Evolutionary conservation across 2,797 vertebrate species (phyloP).

Genomic region (Cynopterus sphinx): DNA sequence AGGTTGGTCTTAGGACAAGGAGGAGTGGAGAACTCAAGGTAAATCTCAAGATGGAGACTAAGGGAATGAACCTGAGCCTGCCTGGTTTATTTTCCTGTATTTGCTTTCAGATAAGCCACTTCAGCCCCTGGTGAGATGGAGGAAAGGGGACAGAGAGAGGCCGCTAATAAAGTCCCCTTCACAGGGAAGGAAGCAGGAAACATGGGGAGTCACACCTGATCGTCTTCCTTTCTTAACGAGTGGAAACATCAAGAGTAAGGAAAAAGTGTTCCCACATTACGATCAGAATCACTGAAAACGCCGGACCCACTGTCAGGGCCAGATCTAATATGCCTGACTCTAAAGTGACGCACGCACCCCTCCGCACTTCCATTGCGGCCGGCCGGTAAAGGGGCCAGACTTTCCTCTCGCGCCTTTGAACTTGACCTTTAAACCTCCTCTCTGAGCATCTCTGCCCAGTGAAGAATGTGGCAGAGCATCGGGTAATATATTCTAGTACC

Average conservation of each 20-base stretch:
- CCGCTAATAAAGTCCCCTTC: neutral
- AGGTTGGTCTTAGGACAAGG: neutral
- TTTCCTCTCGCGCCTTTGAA: neutral
- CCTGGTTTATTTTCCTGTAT: neutral
- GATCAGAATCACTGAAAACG: neutral
- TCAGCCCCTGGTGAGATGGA: neutral
- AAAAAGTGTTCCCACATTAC: neutral
- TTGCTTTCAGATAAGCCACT: neutral
- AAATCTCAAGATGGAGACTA: neutral
- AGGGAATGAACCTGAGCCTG: neutral
- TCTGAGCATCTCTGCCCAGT: neutral
- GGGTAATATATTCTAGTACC: neutral
- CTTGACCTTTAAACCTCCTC: neutral
- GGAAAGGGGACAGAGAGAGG: neutral
- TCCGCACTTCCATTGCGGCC: neutral
- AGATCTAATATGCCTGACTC: neutral
- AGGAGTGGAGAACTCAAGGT: neutral
- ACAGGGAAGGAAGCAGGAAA: neutral
- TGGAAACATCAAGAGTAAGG: neutral
- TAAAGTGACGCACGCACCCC: neutral
- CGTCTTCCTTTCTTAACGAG: neutral
- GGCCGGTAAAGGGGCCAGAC: fast-evolving
- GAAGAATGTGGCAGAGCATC: neutral
- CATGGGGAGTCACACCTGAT: neutral
- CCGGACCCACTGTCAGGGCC: neutral